Evolutionary conservation across 2,113 vertebrate genomes (phyloP).

Genomic region (Apteryx mantelli): DNA sequence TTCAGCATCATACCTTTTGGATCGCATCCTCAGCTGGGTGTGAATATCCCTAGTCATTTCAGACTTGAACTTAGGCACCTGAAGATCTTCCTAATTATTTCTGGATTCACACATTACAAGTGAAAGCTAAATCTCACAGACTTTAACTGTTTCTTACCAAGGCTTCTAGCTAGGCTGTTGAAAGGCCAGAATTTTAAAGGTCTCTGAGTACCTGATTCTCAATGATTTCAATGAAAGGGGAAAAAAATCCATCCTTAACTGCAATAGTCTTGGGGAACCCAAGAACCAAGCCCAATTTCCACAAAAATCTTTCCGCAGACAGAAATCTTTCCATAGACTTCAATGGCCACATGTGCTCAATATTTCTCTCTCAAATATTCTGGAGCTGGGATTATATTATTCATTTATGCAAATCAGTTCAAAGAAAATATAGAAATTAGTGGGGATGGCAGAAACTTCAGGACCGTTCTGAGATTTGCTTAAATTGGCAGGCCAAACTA

Average conservation of each 20-base stretch:
- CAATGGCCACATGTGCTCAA: not conserved
- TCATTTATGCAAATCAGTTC: constrained; percentile 39
- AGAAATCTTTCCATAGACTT: constrained; percentile 31
- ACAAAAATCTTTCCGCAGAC: constrained; percentile 50
- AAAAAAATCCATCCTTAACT: not conserved
- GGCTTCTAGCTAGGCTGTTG: not conserved
- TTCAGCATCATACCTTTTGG: not conserved
- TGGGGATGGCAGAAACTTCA: constrained; percentile 13
- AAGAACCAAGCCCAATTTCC: constrained; percentile 39
- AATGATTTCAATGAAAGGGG: not conserved
- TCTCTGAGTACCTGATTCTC: not conserved
- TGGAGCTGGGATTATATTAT: not conserved
- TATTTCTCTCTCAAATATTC: constrained; percentile 24
- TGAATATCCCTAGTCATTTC: not conserved
- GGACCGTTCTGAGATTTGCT: constrained; percentile 9
- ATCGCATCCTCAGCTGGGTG: not conserved
- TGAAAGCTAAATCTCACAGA: not conserved
- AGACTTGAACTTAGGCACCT: not conserved
- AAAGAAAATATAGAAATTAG: constrained; percentile 45
- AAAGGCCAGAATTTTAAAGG: constrained; percentile 9
- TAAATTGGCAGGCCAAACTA: constrained; percentile 21
- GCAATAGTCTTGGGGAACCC: constrained; percentile 9
- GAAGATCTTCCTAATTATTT: not conserved
- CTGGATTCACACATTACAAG: not conserved
- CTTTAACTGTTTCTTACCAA: not conserved